Evolutionary conservation across 2,113 vertebrate species (phyloP).

Genomic region (Sprattus sprattus): DNA sequence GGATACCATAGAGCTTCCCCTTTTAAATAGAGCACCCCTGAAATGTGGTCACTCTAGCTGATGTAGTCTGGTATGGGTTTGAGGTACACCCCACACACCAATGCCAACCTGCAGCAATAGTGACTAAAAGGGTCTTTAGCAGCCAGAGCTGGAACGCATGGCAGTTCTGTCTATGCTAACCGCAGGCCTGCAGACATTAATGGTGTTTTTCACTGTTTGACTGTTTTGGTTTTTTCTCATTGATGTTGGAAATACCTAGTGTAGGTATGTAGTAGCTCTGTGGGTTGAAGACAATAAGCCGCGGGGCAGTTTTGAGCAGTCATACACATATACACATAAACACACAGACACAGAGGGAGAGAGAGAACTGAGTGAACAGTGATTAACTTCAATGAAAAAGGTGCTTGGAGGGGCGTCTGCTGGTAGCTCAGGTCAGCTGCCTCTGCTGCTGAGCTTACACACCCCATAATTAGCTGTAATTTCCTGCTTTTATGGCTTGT

Average conservation of each 20-base stretch:
- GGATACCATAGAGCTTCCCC: constrained; percentile 37
- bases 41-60: background rate
- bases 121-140: background rate
- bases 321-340: background rate
- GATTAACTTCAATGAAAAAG: constrained; percentile 38
- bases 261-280: background rate
- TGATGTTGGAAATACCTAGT: background rate
- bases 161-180: background rate
- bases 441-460: constrained; percentile 13
- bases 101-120: background rate
- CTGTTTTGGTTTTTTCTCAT: background rate
- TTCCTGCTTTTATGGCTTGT: constrained; percentile 47
- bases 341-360: background rate
- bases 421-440: background rate
- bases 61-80: background rate
- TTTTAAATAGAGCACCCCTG: constrained; percentile 46
- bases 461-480: constrained; percentile 51
- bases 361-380: constrained; percentile 24
- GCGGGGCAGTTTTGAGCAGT: background rate
- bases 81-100: background rate
- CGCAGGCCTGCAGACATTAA: background rate
- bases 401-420: constrained; percentile 6
- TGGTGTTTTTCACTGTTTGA: background rate
- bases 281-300: background rate
- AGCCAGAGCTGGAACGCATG: background rate